Percentiles rank a stretch among this genome's conserved stretches.
Conservation (phyloP, 1,140 invertebrate genomes). For the Drosophila seguyi region DNA sequence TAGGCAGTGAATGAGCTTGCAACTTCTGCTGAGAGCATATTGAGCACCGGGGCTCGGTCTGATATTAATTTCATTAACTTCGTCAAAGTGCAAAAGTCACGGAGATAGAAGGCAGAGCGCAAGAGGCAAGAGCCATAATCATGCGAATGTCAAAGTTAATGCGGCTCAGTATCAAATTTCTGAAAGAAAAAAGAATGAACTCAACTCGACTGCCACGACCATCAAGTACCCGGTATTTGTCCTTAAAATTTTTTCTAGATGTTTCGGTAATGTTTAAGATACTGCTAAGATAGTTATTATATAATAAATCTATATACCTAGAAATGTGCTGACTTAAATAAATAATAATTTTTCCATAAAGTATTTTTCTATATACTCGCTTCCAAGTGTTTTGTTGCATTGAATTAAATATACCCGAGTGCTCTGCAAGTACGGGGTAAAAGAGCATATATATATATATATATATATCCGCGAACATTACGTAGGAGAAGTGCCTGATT, state of each 20-base stretch:
- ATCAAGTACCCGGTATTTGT: not conserved
- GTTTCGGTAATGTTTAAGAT: not conserved
- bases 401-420: not conserved
- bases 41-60: constrained; percentile 26
- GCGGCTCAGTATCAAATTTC: constrained; percentile 68
- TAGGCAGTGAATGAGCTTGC: constrained; percentile 64
- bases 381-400: not conserved
- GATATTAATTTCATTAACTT: constrained; percentile 75
- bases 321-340: not conserved
- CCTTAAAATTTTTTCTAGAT: not conserved
- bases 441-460: constrained; percentile 7
- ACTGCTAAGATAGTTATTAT: not conserved
- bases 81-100: constrained; percentile 77
- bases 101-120: constrained; percentile 22
- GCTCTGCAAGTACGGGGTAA: not conserved
- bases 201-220: not conserved
- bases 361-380: not conserved
- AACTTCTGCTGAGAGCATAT: constrained; percentile 42
- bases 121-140: constrained; percentile 65
- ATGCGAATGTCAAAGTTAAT: constrained; percentile 78
- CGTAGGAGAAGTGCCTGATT: constrained; percentile 41
- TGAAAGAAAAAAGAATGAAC: constrained; percentile 7
- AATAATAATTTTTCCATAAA: not conserved
- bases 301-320: not conserved
- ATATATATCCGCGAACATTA: constrained; percentile 14